phyloP scores from a whole-genome alignment of 2,888 invertebrate species.

The Trissonchulus sp. region DNA sequence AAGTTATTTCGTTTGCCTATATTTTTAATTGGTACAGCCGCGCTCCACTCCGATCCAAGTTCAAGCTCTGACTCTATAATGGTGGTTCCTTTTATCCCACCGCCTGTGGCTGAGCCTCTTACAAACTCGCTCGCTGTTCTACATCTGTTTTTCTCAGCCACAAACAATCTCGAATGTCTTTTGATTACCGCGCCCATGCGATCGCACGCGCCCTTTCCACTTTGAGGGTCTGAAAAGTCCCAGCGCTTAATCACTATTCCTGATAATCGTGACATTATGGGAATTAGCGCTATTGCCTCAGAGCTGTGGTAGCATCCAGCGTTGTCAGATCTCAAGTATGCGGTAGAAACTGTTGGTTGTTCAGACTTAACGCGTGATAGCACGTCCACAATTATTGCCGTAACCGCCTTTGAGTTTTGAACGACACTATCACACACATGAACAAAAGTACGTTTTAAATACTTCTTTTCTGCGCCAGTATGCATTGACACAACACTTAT shows the following conservation, averaged over 20 bases:
- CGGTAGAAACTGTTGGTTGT: neutral
- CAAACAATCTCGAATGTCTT: no score
- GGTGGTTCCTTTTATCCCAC: neutral
- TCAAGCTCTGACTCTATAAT: neutral
- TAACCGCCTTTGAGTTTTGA: neutral
- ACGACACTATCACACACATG: neutral
- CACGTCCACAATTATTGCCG: neutral
- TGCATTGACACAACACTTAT: neutral
- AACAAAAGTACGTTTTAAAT: neutral
- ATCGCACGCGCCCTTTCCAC: neutral
- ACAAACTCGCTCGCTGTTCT: neutral
- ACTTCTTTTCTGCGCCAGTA: neutral
- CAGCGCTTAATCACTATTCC: neutral
- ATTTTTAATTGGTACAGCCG: neutral
- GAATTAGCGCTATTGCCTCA: neutral
- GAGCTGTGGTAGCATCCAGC: neutral
- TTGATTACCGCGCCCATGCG: neutral
- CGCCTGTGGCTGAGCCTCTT: neutral
- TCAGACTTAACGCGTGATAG: neutral
- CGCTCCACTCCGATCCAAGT: neutral
- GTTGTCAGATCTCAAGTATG: neutral
- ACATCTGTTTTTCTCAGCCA: neutral
- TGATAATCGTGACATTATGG: neutral
- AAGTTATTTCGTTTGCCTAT: neutral
- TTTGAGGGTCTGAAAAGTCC: neutral